Evolutionary conservation across 2,113 vertebrate species (phyloP).

Genomic region (Apus apus): DNA sequence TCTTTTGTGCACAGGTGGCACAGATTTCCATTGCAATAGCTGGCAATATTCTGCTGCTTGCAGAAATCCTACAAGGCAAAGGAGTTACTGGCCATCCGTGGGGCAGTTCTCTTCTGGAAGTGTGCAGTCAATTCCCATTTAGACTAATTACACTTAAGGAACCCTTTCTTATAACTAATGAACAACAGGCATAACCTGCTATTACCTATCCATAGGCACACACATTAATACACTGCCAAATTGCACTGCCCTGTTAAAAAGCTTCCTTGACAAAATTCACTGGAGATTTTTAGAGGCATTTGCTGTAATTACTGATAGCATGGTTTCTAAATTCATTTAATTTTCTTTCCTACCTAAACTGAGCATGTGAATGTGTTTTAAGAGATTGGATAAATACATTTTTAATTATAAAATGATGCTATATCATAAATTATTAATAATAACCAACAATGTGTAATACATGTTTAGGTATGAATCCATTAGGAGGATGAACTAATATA

Average conservation of each 20-base stretch:
- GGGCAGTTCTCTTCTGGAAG: constrained; percentile 56
- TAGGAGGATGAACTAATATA: constrained; percentile 71
- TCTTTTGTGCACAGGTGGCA: background rate
- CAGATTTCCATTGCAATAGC: background rate
- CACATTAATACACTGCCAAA: constrained; percentile 41
- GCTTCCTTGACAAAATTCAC: constrained; percentile 70
- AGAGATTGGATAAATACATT: constrained; percentile 80
- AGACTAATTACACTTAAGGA: constrained; percentile 62
- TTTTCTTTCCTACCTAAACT: constrained; percentile 77
- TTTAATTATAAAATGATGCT: constrained; percentile 82
- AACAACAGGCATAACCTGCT: constrained; percentile 61
- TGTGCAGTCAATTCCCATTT: constrained; percentile 56
- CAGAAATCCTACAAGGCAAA: constrained; percentile 7
- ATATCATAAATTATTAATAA: constrained; percentile 80
- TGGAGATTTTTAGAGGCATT: constrained; percentile 75
- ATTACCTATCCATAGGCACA: constrained; percentile 52
- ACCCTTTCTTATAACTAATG: constrained; percentile 60
- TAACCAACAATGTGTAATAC: constrained; percentile 75
- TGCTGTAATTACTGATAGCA: constrained; percentile 76
- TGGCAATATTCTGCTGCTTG: constrained; percentile 35
- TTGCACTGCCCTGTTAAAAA: constrained; percentile 56
- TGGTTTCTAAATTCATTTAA: constrained; percentile 77
- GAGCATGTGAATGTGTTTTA: constrained; percentile 74
- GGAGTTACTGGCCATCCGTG: background rate
- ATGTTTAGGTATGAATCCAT: constrained; percentile 78